Evolutionary conservation across 2,888 invertebrate species (phyloP), one percentile per base, ranked within the genome.

Genomic region (Apodemia duryi): DNA sequence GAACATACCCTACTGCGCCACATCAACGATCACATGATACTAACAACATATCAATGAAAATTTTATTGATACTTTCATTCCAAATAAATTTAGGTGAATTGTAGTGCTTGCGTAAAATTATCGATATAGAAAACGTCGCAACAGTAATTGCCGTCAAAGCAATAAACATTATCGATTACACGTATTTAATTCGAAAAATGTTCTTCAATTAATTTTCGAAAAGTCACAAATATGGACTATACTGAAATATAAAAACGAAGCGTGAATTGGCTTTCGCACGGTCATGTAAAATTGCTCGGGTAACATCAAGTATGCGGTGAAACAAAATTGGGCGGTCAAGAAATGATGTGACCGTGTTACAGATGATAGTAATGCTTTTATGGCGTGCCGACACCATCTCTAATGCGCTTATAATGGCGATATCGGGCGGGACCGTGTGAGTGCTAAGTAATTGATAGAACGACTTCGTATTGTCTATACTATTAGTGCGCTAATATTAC

Each of bases 271-370:
- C 81, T 80, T 86, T 86, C 83, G 84, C 85, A 84, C 82, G 83
- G 80, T 81, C 80, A 78, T 79, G 77, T 82, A 78, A 84, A 83
- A 81, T 79, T 78, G 75, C 74, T 79, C 75, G 69, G 66, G 68
- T 73, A 69, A 76, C 76, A 80, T 75, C 76, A 78, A 81, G 76
- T 80, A 77, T 81, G 79, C 78, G 80, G 83, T 84, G 83, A 84
- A 83, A 82, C 75, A 73, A 86, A 88, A 88, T 89, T 88, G 84
- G 88, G 83, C 83, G 82, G 80, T 76, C 77, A 77, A 84, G 81
- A 86, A 88, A 85, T 77, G 79, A 83, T 82, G 87, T 90, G 88
- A 91, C 91, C 91, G 91, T 88, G 90, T 90, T 90, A 89, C 80
- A 78, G 79, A 77, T 79, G 78, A 74, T 77, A 75, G 84, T 90